Percentiles rank a stretch among this genome's conserved stretches.
These are phyloP conservation scores for Apantesis nais DNA, from an alignment of 2,888 invertebrate species.

Conservation along the genomic window DNA sequence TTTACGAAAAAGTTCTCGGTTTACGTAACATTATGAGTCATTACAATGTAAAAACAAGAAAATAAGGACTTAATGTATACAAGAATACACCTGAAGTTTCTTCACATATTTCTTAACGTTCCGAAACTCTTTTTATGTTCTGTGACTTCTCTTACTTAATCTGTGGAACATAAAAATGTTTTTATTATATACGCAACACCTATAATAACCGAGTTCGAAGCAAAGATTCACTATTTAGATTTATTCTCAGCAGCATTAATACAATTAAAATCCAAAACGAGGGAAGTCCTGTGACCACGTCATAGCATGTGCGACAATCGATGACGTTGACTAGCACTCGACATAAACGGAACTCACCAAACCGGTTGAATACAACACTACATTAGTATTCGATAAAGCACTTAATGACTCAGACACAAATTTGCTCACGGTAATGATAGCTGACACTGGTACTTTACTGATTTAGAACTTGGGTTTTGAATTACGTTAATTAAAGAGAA, in stretches of 20 bases:
- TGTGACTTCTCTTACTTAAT: not conserved
- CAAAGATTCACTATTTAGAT: not conserved
- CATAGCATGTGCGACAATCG: conserved; percentile 33
- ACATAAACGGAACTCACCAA: conserved; percentile 44
- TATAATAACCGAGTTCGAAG: not conserved
- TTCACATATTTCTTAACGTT: not conserved
- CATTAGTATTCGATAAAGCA: conserved; percentile 42
- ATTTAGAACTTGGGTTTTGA: not conserved
- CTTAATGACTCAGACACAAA: conserved; percentile 34
- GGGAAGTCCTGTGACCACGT: conserved; percentile 36
- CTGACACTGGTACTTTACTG: not conserved
- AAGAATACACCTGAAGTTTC: not conserved
- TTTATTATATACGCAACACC: not conserved
- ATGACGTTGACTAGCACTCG: conserved; percentile 34
- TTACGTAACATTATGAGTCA: not conserved
- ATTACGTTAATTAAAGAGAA: not conserved
- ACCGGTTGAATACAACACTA: conserved; percentile 44
- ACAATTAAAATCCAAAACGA: not conserved
- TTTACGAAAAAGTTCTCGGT: not conserved
- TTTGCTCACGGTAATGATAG: not conserved
- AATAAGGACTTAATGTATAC: not conserved
- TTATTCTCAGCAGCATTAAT: not conserved
- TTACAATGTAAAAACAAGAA: not conserved
- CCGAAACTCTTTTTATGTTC: not conserved
- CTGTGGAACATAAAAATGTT: not conserved